A percentile compares a stretch with the other conserved stretches of the same genome.
phyloP scores from a whole-genome alignment of 2,888 invertebrate genomes.

The Prenolepis imparis region DNA sequence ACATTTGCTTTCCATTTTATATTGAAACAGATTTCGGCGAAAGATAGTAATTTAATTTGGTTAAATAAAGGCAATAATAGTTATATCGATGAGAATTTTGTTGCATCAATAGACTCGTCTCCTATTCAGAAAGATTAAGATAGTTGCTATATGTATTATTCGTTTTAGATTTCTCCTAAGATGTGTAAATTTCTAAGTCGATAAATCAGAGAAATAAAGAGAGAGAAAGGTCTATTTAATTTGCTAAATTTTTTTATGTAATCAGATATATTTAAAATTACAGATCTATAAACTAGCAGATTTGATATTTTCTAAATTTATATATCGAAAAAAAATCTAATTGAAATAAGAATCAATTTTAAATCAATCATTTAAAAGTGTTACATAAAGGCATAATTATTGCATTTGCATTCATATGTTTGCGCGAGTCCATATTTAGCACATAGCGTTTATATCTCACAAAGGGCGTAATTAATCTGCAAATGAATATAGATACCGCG shows the following conservation, averaged over 20 bases:
- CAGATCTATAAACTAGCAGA: not conserved
- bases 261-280: not conserved
- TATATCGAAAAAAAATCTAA: not conserved
- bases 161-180: not conserved
- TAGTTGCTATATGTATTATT: not conserved
- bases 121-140: not conserved
- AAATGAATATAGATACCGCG: slow-evolving; percentile 26
- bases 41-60: slow-evolving; percentile 13
- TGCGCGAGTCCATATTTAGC: not conserved
- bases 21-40: not conserved
- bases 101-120: not conserved
- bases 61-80: not conserved
- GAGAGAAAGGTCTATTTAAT: not conserved
- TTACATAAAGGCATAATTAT: not conserved
- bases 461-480: slow-evolving; percentile 42
- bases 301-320: not conserved
- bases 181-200: not conserved
- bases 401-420: not conserved
- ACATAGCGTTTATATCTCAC: slow-evolving; percentile 16
- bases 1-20: not conserved
- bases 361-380: not conserved
- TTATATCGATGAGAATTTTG: not conserved
- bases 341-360: not conserved
- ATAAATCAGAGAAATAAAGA: not conserved
- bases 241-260: not conserved